Base-by-base conservation (phyloP, 64 coral and sea anemone species). In the Hydrozoanthus tunicans region DNA sequence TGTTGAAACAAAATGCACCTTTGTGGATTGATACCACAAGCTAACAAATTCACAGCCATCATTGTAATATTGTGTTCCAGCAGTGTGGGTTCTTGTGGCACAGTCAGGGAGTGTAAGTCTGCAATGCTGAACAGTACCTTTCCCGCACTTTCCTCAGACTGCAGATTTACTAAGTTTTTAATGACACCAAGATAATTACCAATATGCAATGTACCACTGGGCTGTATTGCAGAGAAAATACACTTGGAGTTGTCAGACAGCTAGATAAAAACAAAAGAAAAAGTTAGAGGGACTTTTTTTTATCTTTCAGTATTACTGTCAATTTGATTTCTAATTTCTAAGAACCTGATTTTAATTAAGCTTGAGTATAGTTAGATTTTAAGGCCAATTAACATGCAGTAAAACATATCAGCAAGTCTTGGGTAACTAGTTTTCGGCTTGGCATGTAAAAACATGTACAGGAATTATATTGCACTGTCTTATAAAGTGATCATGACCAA, bases 141-240 rank as follows among this genome's bases (percentile, higher is more conserved):
- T n/a, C 56, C 92, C 20, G 86, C 64, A 62, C 90, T 76, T 58
- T 58, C 32, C 32, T 43, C 89, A 52, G 77, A 54, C 77, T 96
- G 95, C 58, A 96, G 8, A 26, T 63, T 81, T 26, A 96, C 92
- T 92, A 92, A 96, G 10, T 94, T 96, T 62, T 81, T 91, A 27
- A 96, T 92, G 27, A 92, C 92, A 68, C 95, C 95, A 6, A 96
- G 74, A 43, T 93, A 96, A 89, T 96, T 96, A 53, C 95, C 95
- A 82, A 96, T 86, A 90, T 96, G 95, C 61, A 96, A 89, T 65
- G 77, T 78, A 55, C 95, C 95, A 77, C 92, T 96, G 82, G 95
- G 95, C 64, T 96, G 95, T 51, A 96, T 96, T 73, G 89, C 95
- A 60, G 95, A 96, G 52, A 96, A 82, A 62, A 96, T 90, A 11